Evolutionary conservation across 2,888 invertebrate genomes (phyloP), one percentile per base, ranked within the genome.

Genomic region (Tubulanus polymorphus): DNA sequence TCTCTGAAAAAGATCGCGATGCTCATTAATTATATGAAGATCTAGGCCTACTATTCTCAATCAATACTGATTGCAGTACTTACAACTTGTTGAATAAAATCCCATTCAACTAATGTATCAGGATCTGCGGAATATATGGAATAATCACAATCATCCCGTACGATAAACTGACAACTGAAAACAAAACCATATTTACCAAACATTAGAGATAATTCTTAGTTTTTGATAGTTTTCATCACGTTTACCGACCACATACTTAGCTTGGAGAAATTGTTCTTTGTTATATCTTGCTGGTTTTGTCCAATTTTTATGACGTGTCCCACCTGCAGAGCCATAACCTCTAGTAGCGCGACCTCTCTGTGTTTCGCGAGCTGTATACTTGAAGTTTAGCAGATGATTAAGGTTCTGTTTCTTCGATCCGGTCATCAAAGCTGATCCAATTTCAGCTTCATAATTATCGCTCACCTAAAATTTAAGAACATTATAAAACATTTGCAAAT

Each of bases 321-420:
- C 60, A 26, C 55, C 52, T 6, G 55, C 52, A 26, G 57, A 57
- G n/a, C 56, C 52, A 37, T 53, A 51, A 26, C 54, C 53, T 28
- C 47, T 41, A n/a, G n/a, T n/a, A n/a, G n/a, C n/a, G n/a, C 37
- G 45, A 27, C 48, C 48, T 15, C 46, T 47, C 45, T 53, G 73
- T 86, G 48, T 48, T 23, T 60, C 65, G 49, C 87, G 84, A 48
- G 88, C 85, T 62, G 86, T 85, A 79, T 89, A 91, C 79, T 88
- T 88, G 81, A 94, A 94, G 82, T 93, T 93, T 72, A 93, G 85
- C 85, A 94, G 86, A 85, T 93, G 91, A 81, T 91, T 93, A 82
- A 91, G 84, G 82, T 90, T 93, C 83, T 89, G 90, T 84, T 72
- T 72, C 53, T 70, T 70, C 81, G 89, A 89, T 82, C 90, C 90